Conservation (phyloP, 2,113 vertebrate genomes). For the Bothrops jararaca region DNA sequence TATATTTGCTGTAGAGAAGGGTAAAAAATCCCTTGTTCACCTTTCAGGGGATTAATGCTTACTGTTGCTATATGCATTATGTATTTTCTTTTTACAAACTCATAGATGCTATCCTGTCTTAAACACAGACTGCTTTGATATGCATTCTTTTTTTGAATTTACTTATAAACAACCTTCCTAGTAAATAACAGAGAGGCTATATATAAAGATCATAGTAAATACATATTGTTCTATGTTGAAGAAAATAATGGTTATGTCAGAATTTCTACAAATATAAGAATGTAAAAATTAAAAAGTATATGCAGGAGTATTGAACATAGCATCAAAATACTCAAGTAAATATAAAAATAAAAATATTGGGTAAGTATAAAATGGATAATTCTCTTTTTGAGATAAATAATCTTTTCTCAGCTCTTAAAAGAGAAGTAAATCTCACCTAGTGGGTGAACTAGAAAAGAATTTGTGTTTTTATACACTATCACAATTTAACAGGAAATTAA, state of each 20-base stretch:
- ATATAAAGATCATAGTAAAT: slow-evolving; percentile 31
- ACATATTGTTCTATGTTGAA: not conserved
- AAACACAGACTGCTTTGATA: slow-evolving; percentile 65
- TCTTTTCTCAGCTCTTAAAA: slow-evolving; percentile 27
- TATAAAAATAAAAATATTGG: not conserved
- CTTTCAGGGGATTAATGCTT: slow-evolving; percentile 60
- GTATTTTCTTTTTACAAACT: slow-evolving; percentile 66
- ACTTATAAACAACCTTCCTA: slow-evolving; percentile 58
- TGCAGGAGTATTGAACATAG: not conserved
- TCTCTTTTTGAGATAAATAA: not conserved
- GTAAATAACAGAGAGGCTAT: slow-evolving; percentile 52
- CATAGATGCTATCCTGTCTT: slow-evolving; percentile 56
- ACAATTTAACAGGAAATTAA: not conserved
- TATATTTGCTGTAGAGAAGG: slow-evolving; percentile 18
- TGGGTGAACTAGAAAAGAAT: not conserved
- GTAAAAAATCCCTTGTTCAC: slow-evolving; percentile 34
- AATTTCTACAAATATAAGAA: not conserved
- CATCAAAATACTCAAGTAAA: not conserved
- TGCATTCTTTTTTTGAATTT: slow-evolving; percentile 56
- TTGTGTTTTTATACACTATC: not conserved
- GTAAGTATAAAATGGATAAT: not conserved
- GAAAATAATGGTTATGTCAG: not conserved
- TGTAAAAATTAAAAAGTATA: not conserved
- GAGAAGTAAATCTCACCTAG: accelerated
- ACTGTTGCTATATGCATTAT: slow-evolving; percentile 60